Evolutionary conservation across 1,140 invertebrate species (phyloP), one percentile per base, ranked within the genome.

Genomic region (Notospermus geniculatus): DNA sequence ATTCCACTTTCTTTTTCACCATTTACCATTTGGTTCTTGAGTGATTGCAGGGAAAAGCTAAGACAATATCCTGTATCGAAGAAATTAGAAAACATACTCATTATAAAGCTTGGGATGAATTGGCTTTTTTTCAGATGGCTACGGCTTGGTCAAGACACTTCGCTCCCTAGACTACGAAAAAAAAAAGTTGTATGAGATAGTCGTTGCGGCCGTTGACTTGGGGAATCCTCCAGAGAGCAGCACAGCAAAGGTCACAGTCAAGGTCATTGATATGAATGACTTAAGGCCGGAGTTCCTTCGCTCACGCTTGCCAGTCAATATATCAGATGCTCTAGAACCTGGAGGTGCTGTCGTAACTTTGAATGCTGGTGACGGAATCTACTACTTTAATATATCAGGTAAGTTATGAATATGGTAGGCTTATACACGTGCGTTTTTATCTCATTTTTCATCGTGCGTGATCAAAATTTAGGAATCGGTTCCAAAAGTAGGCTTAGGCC

Each of bases 211-310:
- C 5, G n/a, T 23, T 5, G 46, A 50, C n/a, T n/a, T 50, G 19
- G 46, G 46, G 19, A 50, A 19, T 9, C 46, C 46, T 27, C 46
- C n/a, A 50, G n/a, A n/a, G 25, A 50, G 19, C n/a, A 50, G 19
- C n/a, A 50, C 25, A 19, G 46, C 46, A 4, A 4, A 19, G 46
- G n/a, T 50, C n/a, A 50, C 4, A 5, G 46, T 50, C 46, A 50
- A 19, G 4, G 46, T 50, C 25, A 50, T 50, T 5, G 25, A 50
- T 50, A 50, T 50, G 46, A 50, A 50, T 27, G 46, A 50, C 25
- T 7, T 7, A 5, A n/a, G 4, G 5, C 46, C 46, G 46, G 19
- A 5, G 4, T 50, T 50, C 25, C 5, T 50, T 9, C 46, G 25
- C 9, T 27, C 19, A 50, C 4, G 4, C 9, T 50, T 7, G 5